Evolutionary conservation across 1,140 invertebrate species (phyloP).

Genomic region (Stenopsyche tienmushanensis): DNA sequence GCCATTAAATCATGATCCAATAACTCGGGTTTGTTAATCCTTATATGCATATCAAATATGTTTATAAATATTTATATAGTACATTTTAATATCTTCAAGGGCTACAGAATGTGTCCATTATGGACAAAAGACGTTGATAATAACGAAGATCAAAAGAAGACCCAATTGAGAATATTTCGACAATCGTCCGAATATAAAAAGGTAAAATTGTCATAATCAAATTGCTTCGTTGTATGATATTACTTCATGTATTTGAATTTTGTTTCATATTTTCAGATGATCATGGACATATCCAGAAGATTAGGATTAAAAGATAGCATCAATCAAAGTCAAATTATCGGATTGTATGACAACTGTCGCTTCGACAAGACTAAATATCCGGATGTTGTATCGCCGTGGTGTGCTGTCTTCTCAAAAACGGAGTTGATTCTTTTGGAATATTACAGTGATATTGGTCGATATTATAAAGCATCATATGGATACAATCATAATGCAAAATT

Average conservation of each 20-base stretch:
- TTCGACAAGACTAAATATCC: slow-evolving; percentile 72
- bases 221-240: not conserved
- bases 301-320: slow-evolving; percentile 39
- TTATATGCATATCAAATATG: no score
- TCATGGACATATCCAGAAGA: not conserved
- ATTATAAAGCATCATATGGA: slow-evolving; percentile 69
- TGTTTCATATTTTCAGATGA: not conserved
- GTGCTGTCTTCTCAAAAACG: slow-evolving; percentile 65
- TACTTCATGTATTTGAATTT: not conserved
- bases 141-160: slow-evolving; percentile 23
- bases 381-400: slow-evolving; percentile 69
- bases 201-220: slow-evolving; percentile 47
- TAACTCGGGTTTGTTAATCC: no score
- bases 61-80: no score
- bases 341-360: slow-evolving; percentile 57
- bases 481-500: slow-evolving; percentile 63
- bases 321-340: no score
- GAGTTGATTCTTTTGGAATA: slow-evolving; percentile 76
- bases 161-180: slow-evolving; percentile 23
- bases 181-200: slow-evolving; percentile 72
- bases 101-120: slow-evolving; percentile 21
- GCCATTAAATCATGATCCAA: slow-evolving; percentile 16
- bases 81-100: no score
- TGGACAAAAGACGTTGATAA: slow-evolving; percentile 24
- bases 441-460: slow-evolving; percentile 74